Evolutionary conservation across 2,888 invertebrate species (phyloP), one percentile per base, ranked within the genome.

Genomic region (Antheraea yamamai): DNA sequence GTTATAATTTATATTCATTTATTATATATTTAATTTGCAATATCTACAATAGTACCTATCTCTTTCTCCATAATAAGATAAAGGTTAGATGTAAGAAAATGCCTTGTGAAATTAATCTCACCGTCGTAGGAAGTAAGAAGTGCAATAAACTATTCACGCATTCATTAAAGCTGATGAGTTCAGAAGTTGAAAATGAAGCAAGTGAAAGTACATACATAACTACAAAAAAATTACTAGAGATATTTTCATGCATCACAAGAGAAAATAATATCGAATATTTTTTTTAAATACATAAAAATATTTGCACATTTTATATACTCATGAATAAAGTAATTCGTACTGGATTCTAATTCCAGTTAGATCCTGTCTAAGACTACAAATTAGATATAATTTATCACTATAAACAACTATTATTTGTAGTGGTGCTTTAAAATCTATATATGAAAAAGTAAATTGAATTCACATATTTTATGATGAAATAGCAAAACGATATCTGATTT

Each of bases 401-500:
- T 7, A 7, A n/a, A n/a, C n/a, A n/a, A 47, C 47, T 47, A 47
- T 61, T 4, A 12, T 23, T 23, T 61, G 6, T 23, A 1, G 10
- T 7, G 20, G 10, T n/a, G 20, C n/a, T 7, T 61, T 30, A 30
- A 35, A 35, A 35, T 68, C 16, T 30, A 30, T 26, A 30, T 26
- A 2, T 4, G 30, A 30, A 35, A 30, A 30, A 30, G 16, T 30
- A 66, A 30, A 66, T n/a, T 23, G 23, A 30, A 66, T 6, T 66
- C 30, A 12, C 66, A 26, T 66, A 66, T 66, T 66, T 66, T 16
- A 30, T 66, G 66, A 30, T 30, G 14, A 66, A 66, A 30, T 12
- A 66, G 66, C 18, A 35, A 30, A 66, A 66, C n/a, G 30, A 66
- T 66, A 66, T 30, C 30, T 66, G 66, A 66, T 30, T 35, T 61